Base-by-base conservation (phyloP, 2,888 invertebrate species). In the Anoncus sp. region DNA sequence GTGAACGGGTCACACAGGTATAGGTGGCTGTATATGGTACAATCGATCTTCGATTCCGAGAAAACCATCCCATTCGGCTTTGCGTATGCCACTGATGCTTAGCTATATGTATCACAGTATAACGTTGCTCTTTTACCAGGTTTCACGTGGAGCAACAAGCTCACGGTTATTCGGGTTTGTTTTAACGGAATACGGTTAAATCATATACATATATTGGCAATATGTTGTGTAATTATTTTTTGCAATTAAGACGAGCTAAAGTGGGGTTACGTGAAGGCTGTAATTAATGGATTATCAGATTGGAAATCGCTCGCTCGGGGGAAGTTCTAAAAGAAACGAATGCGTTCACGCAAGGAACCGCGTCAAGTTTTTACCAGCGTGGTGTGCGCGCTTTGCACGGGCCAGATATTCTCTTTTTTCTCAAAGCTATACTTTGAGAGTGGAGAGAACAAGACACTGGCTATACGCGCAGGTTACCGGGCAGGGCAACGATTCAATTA, bases 401-500 rank as follows among this genome's bases (percentile, higher is more conserved):
- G n/a, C 18, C 18, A 35, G 63, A 49, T 49, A 63, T 45, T 40
- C 31, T 67, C n/a, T 31, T 14, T 55, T 45, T 66, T 3, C 31
- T 31, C 22, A 12, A 24, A 66, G 53, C n/a, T 53, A 38, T n/a
- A 66, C 38, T 71, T 60, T 40, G 43, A 45, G 38, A 47, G 27
- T 18, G n/a, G 16, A 40, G 40, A 31, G 55, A 65, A 67, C 31
- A 70, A 6, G 65, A 38, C 12, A 38, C 38, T 38, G 43, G 47
- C 31, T 53, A 53, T 16, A 31, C 53, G 10, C 10, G 70, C n/a
- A n/a, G 66, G 75, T 77, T 75, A 73, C 65, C 72, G 71, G 45
- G 20, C 76, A 51, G 66, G 62, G 69, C 75, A 73, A 81, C 80
- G 75, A 74, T 81, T 80, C 80, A 80, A 81, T 80, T 86, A 86